These are phyloP conservation scores for Laticauda laticaudata DNA, from an alignment of 2,113 vertebrate species.

Conservation along the genomic window DNA sequence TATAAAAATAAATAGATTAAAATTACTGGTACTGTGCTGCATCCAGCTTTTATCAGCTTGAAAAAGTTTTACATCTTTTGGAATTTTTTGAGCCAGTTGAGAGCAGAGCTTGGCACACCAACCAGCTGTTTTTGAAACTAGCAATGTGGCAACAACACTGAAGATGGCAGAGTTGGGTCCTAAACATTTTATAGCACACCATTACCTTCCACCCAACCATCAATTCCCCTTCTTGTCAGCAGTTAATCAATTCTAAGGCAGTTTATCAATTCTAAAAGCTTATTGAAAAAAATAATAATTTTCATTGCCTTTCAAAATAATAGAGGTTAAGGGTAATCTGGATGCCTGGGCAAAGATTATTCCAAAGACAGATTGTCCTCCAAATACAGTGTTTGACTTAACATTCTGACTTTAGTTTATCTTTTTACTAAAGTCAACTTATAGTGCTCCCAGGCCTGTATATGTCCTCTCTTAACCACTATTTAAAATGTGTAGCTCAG, in stretches of 20 bases:
- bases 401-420: background rate
- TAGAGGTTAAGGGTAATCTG: background rate
- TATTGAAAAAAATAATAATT: background rate
- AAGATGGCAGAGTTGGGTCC: background rate
- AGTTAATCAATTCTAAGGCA: background rate
- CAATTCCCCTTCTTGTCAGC: background rate
- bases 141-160: background rate
- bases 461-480: background rate
- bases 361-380: background rate
- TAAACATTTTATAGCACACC: background rate
- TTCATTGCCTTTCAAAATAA: background rate
- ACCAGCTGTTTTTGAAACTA: background rate
- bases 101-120: background rate
- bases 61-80: background rate
- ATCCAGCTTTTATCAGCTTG: background rate
- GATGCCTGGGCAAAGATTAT: background rate
- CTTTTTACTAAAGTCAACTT: background rate
- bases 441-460: background rate
- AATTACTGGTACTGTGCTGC: background rate
- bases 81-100: background rate
- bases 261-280: background rate
- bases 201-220: background rate
- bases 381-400: background rate
- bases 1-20: background rate
- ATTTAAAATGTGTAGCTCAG: background rate